phyloP scores from a whole-genome alignment of 2,797 vertebrate species.

The Salmo trutta region DNA sequence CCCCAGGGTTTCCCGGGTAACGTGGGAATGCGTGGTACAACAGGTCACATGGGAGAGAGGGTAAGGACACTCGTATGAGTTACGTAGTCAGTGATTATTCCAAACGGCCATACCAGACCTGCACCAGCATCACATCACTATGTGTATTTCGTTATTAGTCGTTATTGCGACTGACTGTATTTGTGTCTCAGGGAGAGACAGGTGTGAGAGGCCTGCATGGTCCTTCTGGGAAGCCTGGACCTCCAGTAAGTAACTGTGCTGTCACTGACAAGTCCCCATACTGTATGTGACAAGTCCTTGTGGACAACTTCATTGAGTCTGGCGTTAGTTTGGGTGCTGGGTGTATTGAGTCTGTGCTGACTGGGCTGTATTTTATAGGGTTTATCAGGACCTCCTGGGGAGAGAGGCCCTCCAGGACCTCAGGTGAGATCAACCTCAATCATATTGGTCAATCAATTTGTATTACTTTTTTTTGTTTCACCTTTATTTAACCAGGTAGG shows the following conservation, averaged over 20 bases:
- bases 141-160: background rate
- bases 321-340: background rate
- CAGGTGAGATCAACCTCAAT: conserved; percentile 71
- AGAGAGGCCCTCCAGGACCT: conserved; percentile 76
- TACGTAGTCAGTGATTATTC: too few relatives aligned
- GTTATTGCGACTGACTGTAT: background rate
- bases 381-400: conserved; percentile 73
- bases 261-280: background rate
- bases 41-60: conserved; percentile 78
- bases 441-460: background rate
- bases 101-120: too few relatives aligned
- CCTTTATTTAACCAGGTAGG: too few relatives aligned
- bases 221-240: conserved; percentile 77
- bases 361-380: conserved; percentile 70
- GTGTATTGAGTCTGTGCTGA: conserved; percentile 17
- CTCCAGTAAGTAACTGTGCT: conserved; percentile 69
- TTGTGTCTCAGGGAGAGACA: conserved; percentile 71
- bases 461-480: too few relatives aligned
- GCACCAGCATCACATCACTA: background rate
- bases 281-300: background rate
- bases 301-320: background rate
- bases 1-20: conserved; percentile 80
- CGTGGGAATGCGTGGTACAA: conserved; percentile 76
- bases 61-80: conserved; percentile 56
- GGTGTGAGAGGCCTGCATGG: conserved; percentile 78